Base-by-base conservation (phyloP, 2,888 invertebrate species). In the Mechanitis mazaeus region DNA sequence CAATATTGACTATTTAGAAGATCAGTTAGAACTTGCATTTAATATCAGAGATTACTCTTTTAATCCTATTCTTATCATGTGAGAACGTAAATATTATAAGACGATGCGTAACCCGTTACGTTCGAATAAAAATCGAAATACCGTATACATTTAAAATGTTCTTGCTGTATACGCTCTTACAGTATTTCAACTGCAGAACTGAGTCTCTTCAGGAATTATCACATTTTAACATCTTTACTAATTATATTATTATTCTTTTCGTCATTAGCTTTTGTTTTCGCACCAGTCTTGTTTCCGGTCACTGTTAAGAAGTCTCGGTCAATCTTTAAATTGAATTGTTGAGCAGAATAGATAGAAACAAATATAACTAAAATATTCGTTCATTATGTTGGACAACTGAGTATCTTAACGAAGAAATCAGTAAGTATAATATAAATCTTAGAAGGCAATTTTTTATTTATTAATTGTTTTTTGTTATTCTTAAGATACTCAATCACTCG, bases 1-100 rank as follows among this genome's bases (percentile, higher is more conserved):
- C 76, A 75, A 69, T 72, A 71, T 67, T 63, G 72, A 75, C 71
- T 65, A 73, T 71, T 67, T 68, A 63, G 65, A 56, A 57, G 50
- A 50, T 50, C 50, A 31, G 42, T 42, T 50, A 50, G 50, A 33
- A 54, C 7, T 55, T 35, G 33, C 12, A 35, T 55, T 55, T 55
- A 33, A 38, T 50, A 50, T 31, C 50, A 50, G 31, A 50, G 28
- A 50, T 50, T 50, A 31, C 9, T 50, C 31, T 50, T 50, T 50
- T 31, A 50, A 50, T 50, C 42, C 42, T 42, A 42, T 42, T 42
- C 42, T 42, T 42, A 42, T 42, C 42, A 11, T 42, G 42, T 7
- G 42, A 9, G 6, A 35, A 35, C 35, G 35, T 35, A 35, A 35
- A 3, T 42, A 9, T 42, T 42, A 42, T 42, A 42, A 42, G 7